A percentile compares a stretch with the other conserved stretches of the same genome.
These are phyloP conservation scores for Polypterus bichir DNA, from an alignment of 2,113 vertebrate genomes.

Conservation along the genomic window DNA sequence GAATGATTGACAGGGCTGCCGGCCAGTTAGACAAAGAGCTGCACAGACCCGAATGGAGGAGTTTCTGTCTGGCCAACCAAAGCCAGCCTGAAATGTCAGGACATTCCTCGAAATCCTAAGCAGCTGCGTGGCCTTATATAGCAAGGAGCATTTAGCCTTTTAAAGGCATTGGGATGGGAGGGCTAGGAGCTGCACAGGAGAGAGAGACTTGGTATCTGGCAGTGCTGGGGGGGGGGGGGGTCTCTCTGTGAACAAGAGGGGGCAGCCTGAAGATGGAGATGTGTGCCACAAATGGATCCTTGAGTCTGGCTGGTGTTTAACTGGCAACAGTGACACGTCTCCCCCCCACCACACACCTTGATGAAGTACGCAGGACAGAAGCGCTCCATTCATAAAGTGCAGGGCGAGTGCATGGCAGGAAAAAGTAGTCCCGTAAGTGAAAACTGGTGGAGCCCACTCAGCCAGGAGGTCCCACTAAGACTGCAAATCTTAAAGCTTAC, in stretches of 20 bases:
- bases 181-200: constrained; percentile 20
- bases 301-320: too few relatives aligned
- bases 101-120: constrained; percentile 90
- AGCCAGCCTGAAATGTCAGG: constrained; percentile 67
- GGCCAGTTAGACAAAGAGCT: constrained; percentile 9
- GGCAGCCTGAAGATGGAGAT: too few relatives aligned
- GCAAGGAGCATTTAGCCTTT: constrained; percentile 78
- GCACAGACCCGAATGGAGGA: constrained; percentile 1
- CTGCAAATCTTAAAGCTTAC: too few relatives aligned
- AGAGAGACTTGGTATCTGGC: constrained; percentile 46
- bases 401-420: too few relatives aligned
- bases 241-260: constrained; percentile 31
- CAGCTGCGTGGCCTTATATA: constrained; percentile 95
- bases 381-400: too few relatives aligned
- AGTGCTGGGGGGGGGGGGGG: constrained; percentile 37
- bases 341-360: too few relatives aligned
- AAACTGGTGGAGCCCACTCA: too few relatives aligned
- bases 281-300: too few relatives aligned
- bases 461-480: too few relatives aligned
- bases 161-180: constrained; percentile 79
- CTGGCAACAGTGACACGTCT: too few relatives aligned
- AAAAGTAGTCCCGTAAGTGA: too few relatives aligned
- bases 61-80: constrained; percentile 35
- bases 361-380: too few relatives aligned
- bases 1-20: constrained; percentile 25